phyloP scores from a whole-genome alignment of 2,113 vertebrate genomes.

The Nannobrachium achirus region DNA sequence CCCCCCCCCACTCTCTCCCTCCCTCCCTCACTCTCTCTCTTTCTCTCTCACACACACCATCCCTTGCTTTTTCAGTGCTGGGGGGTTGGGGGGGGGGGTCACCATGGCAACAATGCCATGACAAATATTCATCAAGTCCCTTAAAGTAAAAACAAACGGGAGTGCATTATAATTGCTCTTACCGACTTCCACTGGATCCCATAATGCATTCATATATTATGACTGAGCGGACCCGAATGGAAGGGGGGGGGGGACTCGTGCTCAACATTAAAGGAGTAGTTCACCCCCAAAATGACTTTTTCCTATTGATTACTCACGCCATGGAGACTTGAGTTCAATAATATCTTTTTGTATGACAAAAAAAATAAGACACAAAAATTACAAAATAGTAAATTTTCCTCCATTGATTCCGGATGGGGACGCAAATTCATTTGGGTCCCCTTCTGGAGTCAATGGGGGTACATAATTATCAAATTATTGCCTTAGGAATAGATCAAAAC shows the following conservation, averaged over 20 bases:
- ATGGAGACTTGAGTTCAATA: too few species aligned
- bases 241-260: slow-evolving; percentile 11
- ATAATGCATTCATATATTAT: slow-evolving; percentile 65
- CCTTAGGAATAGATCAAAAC: too few species aligned
- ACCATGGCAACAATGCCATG: slow-evolving; percentile 80
- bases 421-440: too few species aligned
- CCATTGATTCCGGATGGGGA: too few species aligned
- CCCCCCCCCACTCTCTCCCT: slow-evolving; percentile 48
- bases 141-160: slow-evolving; percentile 79
- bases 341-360: too few species aligned
- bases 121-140: slow-evolving; percentile 82
- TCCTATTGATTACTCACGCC: too few species aligned
- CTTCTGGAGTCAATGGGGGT: too few species aligned
- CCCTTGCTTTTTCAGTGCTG: slow-evolving; percentile 75
- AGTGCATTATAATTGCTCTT: slow-evolving; percentile 75
- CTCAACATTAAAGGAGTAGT: too few species aligned
- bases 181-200: slow-evolving; percentile 57
- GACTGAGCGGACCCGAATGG: slow-evolving; percentile 50
- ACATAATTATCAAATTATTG: too few species aligned
- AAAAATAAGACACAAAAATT: too few species aligned
- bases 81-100: slow-evolving; percentile 69
- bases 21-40: slow-evolving; percentile 57
- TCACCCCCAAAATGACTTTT: too few species aligned
- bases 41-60: slow-evolving; percentile 59
- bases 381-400: too few species aligned